Evolutionary conservation across 2,797 vertebrate genomes (phyloP).

Genomic region (Sebastes diaconus): DNA sequence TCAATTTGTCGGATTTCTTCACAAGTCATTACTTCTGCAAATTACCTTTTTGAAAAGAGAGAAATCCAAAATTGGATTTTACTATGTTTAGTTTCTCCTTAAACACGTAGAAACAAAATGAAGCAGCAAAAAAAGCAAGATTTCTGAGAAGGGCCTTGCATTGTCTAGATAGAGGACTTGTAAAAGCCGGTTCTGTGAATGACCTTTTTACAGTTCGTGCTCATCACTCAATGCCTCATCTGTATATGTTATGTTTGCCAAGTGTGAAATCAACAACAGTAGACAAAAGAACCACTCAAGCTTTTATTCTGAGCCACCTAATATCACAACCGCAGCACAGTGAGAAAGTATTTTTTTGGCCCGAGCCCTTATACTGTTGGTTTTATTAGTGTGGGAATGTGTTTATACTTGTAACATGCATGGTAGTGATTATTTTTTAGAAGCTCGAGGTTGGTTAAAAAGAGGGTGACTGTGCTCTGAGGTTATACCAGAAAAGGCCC

Average conservation of each 20-base stretch:
- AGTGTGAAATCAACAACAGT: constrained; percentile 41
- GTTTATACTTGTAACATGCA: constrained; percentile 8
- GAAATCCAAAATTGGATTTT: background rate
- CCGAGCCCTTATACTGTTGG: constrained; percentile 1
- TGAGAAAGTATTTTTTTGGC: constrained; percentile 42
- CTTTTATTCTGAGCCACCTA: background rate
- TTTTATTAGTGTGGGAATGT: constrained; percentile 19
- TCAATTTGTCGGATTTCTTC: constrained; percentile 17
- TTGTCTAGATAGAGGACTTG: background rate
- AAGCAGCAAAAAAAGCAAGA: background rate
- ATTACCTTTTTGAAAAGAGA: background rate
- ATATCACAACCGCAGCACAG: background rate
- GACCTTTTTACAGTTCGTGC: background rate
- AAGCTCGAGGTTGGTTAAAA: constrained; percentile 4
- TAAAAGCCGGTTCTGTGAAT: background rate
- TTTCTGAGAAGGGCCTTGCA: background rate
- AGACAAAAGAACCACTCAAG: background rate
- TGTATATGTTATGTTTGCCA: constrained; percentile 53
- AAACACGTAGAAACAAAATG: background rate
- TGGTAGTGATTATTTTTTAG: background rate
- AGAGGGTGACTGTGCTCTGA: background rate
- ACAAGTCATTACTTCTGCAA: constrained; percentile 26
- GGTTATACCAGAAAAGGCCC: constrained; percentile 17
- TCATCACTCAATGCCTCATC: constrained; percentile 37
- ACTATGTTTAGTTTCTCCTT: background rate